These are phyloP conservation scores for Tipula unca DNA, from an alignment of 2,888 invertebrate genomes.

Conservation along the genomic window DNA sequence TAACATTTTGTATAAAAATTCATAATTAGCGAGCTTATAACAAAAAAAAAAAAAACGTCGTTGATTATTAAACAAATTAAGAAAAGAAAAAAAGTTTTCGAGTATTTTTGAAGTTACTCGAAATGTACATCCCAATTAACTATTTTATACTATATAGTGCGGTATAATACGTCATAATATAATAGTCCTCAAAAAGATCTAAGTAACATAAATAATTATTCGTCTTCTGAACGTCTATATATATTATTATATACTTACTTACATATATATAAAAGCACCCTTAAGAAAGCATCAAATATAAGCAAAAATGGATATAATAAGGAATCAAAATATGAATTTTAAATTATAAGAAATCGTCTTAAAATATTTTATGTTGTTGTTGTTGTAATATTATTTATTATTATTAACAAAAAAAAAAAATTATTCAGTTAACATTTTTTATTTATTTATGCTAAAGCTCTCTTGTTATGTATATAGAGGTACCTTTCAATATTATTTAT, in stretches of 20 bases:
- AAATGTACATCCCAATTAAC: not conserved
- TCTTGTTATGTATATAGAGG: not conserved
- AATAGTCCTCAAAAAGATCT: not conserved
- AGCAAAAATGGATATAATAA: not conserved
- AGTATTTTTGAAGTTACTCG: not conserved
- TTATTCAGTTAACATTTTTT: not conserved
- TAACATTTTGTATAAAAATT: not conserved
- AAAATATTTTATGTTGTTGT: not conserved
- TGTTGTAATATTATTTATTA: not conserved
- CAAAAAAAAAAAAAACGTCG: not conserved
- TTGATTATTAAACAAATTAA: no score
- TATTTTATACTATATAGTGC: not conserved
- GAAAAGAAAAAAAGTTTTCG: not conserved
- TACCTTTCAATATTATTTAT: not conserved
- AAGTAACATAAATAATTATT: not conserved
- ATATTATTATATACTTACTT: no score
- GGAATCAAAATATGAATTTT: not conserved
- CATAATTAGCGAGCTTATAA: not conserved
- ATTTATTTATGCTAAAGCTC: not conserved
- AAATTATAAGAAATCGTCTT: not conserved
- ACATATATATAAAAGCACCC: not conserved
- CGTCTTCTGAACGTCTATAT: not conserved
- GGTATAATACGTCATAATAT: not conserved
- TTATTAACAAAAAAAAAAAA: not conserved
- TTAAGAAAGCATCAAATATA: not conserved